Base-by-base conservation (phyloP, 2,888 invertebrate species). In the Timema cristinae region DNA sequence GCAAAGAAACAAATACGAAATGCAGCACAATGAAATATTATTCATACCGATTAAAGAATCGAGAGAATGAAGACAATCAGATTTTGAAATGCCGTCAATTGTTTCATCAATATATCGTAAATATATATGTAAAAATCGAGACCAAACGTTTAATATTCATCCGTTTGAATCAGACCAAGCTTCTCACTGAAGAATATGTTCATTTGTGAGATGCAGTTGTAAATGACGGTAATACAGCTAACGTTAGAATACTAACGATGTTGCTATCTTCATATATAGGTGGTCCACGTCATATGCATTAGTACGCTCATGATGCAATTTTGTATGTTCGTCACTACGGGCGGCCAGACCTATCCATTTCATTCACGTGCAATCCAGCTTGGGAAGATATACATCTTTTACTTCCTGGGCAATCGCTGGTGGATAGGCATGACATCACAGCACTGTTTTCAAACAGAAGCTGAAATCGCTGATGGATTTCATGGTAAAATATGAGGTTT, bases 111-210 rank as follows among this genome's bases (percentile, higher is more conserved):
- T 79, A 71, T 50, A 51, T 75, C 5, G 77, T 78, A 2, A 78
- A 79, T 59, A 70, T 74, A 68, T 79, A 77, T 73, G 77, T 75
- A 0, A 78, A 77, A 67, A 76, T 77, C 6, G 78, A 79, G 71
- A 72, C 73, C n/a, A 74, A 77, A 66, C 71, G 76, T 49, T 67
- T 67, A 10, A 67, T 50, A 67, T 67, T 49, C 67, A 67, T 67
- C 67, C 50, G 67, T 13, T 68, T 79, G 7, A 76, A 79, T 59
- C 77, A 80, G 68, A 63, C 50, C 4, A 71, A 75, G 54, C 66
- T 78, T 71, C 11, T 69, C 67, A 48, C 77, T 50, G 70, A 70
- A 50, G 66, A 66, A 70, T 70, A 69, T 49, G 50, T 69, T 61
- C 59, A 69, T 69, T 61, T 70, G 50, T 50, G 50, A 49, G 66